These are phyloP conservation scores for Falco rusticolus DNA, from an alignment of 2,797 vertebrate species.

Conservation along the genomic window DNA sequence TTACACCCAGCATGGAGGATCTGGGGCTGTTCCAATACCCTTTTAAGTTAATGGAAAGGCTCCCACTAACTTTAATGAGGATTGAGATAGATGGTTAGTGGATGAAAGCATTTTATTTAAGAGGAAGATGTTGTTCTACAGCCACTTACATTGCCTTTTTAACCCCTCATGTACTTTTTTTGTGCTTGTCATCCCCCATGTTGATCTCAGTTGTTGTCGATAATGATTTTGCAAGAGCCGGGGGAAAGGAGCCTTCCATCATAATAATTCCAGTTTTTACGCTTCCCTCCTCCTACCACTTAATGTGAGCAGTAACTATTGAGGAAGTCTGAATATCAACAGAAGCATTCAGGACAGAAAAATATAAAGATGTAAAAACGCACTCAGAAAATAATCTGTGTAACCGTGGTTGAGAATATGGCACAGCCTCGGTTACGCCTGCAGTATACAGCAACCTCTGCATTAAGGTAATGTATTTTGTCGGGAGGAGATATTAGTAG, in stretches of 20 bases:
- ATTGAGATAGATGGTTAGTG: neutral
- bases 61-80: constrained; percentile 37
- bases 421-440: neutral
- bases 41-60: constrained; percentile 25
- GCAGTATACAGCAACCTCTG: neutral
- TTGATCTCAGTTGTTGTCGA: neutral
- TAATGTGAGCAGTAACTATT: neutral
- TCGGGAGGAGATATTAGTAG: neutral
- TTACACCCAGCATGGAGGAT: neutral
- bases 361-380: neutral
- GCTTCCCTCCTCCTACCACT: neutral
- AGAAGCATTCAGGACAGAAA: neutral
- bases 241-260: neutral
- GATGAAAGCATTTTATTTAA: constrained; percentile 4
- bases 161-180: neutral
- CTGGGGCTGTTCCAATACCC: constrained; percentile 26
- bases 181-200: neutral
- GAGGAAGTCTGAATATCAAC: neutral
- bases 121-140: neutral
- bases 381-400: rapidly evolving
- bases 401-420: neutral
- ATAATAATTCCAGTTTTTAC: neutral
- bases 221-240: neutral
- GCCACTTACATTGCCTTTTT: neutral
- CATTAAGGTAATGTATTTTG: neutral